Conservation (phyloP, 2,888 invertebrate species). For the Acanthacorydalis orientalis region DNA sequence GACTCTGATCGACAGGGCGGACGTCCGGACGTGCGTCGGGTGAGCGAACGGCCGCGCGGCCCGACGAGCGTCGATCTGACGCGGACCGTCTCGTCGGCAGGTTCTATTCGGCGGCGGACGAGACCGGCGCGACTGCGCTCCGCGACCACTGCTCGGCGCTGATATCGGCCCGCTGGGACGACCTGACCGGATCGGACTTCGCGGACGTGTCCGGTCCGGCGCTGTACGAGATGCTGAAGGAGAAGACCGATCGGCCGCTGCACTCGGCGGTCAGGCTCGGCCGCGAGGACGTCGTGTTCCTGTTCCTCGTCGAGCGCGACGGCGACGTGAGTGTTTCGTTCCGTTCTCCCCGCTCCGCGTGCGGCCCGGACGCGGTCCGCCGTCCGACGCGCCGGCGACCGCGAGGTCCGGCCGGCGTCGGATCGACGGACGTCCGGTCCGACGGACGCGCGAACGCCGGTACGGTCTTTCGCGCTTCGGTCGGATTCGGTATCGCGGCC, state of each 20-base stretch:
- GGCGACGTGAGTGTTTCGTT: slow-evolving; percentile 51
- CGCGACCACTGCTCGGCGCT: slow-evolving; percentile 78
- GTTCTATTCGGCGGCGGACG: slow-evolving; percentile 87
- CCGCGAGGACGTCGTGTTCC: slow-evolving; percentile 87
- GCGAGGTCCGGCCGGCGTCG: too few relatives aligned
- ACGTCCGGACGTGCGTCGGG: slow-evolving; percentile 42
- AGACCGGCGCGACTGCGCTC: slow-evolving; percentile 64
- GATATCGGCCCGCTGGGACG: slow-evolving; percentile 87
- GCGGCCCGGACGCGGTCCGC: too few relatives aligned
- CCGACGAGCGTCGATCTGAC: slow-evolving; percentile 36
- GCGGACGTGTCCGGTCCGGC: slow-evolving; percentile 83
- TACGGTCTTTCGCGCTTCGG: too few relatives aligned
- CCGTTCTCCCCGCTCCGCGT: too few relatives aligned
- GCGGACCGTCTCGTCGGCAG: too few relatives aligned
- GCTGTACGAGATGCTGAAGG: slow-evolving; percentile 79
- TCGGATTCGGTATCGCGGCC: too few relatives aligned
- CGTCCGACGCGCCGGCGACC: too few relatives aligned
- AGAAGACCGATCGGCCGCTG: slow-evolving; percentile 72
- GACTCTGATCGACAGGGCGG: slow-evolving; percentile 71
- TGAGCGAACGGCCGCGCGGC: slow-evolving; percentile 56
- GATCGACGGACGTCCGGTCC: too few relatives aligned
- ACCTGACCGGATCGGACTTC: slow-evolving; percentile 70
- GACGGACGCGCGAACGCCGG: too few relatives aligned
- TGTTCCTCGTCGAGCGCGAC: slow-evolving; percentile 82
- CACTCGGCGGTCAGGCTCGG: slow-evolving; percentile 77